These are phyloP conservation scores for Formicarius rufipectus DNA, from an alignment of 2,113 vertebrate species.

Conservation along the genomic window DNA sequence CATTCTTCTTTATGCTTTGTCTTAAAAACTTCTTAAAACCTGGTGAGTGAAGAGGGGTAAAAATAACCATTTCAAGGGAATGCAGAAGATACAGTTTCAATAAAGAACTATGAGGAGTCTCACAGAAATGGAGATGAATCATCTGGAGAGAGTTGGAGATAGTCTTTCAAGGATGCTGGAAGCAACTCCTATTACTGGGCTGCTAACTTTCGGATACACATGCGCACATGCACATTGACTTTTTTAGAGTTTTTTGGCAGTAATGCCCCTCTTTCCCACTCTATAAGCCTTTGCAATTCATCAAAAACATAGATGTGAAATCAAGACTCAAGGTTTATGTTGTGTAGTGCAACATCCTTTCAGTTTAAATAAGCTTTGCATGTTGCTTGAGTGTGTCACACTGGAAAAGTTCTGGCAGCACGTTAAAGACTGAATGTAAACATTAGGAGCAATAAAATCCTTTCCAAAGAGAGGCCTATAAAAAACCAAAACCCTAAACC, in stretches of 20 bases:
- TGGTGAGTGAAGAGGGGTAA: background rate
- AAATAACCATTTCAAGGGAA: background rate
- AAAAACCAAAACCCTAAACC: background rate
- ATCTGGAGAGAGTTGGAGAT: background rate
- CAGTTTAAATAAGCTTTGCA: background rate
- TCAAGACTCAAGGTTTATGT: background rate
- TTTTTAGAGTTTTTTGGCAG: background rate
- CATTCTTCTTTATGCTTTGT: background rate
- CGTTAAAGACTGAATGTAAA: background rate
- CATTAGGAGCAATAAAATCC: background rate
- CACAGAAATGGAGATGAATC: background rate
- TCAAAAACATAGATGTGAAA: background rate
- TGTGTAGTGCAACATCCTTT: background rate
- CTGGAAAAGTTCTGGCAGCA: background rate
- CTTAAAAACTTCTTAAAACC: background rate
- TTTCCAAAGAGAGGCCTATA: background rate
- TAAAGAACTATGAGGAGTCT: background rate
- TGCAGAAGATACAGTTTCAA: background rate
- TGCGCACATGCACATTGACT: background rate
- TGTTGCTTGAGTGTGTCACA: background rate
- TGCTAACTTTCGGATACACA: background rate
- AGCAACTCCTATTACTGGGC: background rate
- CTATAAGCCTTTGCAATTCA: background rate
- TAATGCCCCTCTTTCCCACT: background rate
- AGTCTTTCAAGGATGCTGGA: background rate